These are phyloP conservation scores for Heteractis magnifica DNA, from an alignment of 92 coral and sea anemone species.

Conservation along the genomic window DNA sequence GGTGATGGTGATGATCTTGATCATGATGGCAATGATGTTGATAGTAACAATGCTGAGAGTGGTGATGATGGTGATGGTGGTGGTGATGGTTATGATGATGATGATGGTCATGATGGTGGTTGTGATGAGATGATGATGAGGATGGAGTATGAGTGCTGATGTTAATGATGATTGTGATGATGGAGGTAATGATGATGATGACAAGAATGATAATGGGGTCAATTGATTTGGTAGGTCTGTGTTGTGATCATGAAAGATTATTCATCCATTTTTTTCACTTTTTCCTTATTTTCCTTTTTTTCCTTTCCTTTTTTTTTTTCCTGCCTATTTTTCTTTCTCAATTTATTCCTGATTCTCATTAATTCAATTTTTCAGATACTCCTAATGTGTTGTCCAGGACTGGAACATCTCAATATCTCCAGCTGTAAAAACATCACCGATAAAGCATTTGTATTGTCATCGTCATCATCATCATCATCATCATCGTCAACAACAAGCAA, in stretches of 20 bases:
- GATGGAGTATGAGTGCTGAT: too few relatives aligned
- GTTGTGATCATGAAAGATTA: too few relatives aligned
- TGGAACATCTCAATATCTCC: constrained; percentile 78
- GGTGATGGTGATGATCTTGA: too few relatives aligned
- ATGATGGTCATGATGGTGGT: neutral
- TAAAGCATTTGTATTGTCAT: constrained; percentile 53
- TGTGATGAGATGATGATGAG: neutral
- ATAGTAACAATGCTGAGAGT: too few relatives aligned
- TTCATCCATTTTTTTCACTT: too few relatives aligned
- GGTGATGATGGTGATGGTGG: too few relatives aligned
- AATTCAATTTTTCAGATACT: constrained; percentile 39
- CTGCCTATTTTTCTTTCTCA: too few relatives aligned
- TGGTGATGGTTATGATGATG: too few relatives aligned
- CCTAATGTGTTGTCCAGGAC: constrained; percentile 71
- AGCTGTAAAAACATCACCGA: constrained; percentile 76
- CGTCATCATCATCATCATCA: neutral
- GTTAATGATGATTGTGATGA: neutral
- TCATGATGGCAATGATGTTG: neutral
- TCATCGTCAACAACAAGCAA: neutral
- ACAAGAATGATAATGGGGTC: too few relatives aligned
- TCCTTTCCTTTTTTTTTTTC: neutral
- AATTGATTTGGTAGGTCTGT: too few relatives aligned
- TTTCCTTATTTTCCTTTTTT: neutral
- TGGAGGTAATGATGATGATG: too few relatives aligned
- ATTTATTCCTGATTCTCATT: neutral